Evolutionary conservation across 2,888 invertebrate genomes (phyloP), one percentile per base, ranked within the genome.

Genomic region (Cancer borealis): DNA sequence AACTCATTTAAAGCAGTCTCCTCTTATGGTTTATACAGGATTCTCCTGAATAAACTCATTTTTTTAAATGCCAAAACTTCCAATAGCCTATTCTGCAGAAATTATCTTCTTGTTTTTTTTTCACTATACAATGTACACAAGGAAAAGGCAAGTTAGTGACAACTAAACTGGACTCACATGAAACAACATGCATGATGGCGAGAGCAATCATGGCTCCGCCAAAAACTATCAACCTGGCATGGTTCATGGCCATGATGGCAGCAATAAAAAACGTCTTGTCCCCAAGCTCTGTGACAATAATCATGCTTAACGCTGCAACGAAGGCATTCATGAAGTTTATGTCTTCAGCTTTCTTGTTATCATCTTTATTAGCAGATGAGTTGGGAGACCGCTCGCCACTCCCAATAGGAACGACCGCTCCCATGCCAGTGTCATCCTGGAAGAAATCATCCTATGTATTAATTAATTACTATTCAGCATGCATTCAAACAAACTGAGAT

Each of bases 201-300:
- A 99, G 97, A 0, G 99, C 99, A 26, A 98, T 97, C 96, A 99
- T 99, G 4, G 99, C 99, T 91, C 99, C 99, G 91, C 97, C 97
- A 97, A 99, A 99, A 46, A 99, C 99, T 92, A 98, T 98, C 39
- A 98, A 96, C 96, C 99, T 97, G 30, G 99, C 98, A 97, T 99
- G 99, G 96, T 99, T 98, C 99, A 99, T 99, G 1, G 99, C 99
- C 99, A 99, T 99, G 96, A 99, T 99, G 96, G 99, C 99, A 54
- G 99, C 99, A 96, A 99, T 99, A 97, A 99, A 99, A 97, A 99
- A 99, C 14, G 99, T 99, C 97, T 99, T 99, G 97, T 99, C 99
- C 21, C 99, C 99, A 95, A 99, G 97, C 97, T 99, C 99, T 0
- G 99, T 99, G 91, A 99, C 99, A 95, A 99, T 97, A 96, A 99